Percentiles rank a stretch among this genome's conserved stretches.
Evolutionary conservation across 2,797 vertebrate species (phyloP).

Genomic region (Spinus pinus): DNA sequence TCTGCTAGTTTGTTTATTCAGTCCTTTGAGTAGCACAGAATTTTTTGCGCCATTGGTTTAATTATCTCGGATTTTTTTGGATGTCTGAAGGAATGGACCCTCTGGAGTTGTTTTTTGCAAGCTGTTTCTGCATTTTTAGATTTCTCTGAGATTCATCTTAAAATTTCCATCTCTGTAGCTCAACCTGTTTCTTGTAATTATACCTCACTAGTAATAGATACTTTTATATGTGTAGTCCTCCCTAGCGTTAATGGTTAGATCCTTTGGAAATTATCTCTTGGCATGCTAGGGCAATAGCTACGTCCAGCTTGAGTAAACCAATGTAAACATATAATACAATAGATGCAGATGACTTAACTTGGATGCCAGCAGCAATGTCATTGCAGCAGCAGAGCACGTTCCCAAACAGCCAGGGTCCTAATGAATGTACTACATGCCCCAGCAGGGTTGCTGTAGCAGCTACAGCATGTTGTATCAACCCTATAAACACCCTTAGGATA

Average conservation of each 20-base stretch:
- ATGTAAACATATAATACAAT: not conserved
- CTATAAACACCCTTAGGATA: not conserved
- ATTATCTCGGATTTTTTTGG: not conserved
- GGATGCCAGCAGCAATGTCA: not conserved
- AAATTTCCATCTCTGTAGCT: not conserved
- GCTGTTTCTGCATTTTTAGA: not conserved
- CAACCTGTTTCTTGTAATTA: constrained; percentile 27
- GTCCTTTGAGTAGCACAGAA: not conserved
- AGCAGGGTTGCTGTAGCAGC: not conserved
- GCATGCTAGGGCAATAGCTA: not conserved
- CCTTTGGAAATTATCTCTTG: not conserved
- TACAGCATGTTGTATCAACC: not conserved
- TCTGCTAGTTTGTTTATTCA: not conserved
- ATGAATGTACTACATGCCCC: not conserved
- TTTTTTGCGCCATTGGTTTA: not conserved
- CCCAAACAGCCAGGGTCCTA: not conserved
- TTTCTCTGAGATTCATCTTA: not conserved
- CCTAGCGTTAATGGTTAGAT: not conserved
- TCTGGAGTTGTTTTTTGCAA: not conserved
- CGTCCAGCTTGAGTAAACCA: not conserved
- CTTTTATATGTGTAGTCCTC: not conserved
- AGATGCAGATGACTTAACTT: not conserved
- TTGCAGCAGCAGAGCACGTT: not conserved
- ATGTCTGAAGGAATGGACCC: not conserved
- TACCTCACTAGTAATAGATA: not conserved